Percentiles rank a stretch among this genome's conserved stretches.
phyloP scores from a whole-genome alignment of 2,888 invertebrate species.

The Sycophila texana region DNA sequence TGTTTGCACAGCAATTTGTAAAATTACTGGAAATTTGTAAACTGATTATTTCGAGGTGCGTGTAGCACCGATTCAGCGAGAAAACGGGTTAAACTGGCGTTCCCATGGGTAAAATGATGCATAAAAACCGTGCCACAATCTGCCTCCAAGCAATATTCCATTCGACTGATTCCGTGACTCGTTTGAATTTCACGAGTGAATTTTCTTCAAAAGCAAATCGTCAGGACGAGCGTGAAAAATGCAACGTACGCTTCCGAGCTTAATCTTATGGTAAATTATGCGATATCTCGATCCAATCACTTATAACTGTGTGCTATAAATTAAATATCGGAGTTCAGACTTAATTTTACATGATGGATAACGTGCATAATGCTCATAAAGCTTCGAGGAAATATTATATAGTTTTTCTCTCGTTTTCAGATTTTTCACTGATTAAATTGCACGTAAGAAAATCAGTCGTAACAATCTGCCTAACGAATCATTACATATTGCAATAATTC shows the following conservation, averaged over 20 bases:
- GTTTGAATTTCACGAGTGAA: constrained; percentile 27
- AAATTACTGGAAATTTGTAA: not conserved
- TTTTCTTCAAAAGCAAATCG: constrained; percentile 8
- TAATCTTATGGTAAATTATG: constrained; percentile 28
- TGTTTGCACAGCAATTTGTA: constrained; percentile 29
- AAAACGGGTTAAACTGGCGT: constrained; percentile 10
- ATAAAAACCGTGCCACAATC: constrained; percentile 31
- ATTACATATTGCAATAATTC: no score
- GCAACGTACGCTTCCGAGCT: not conserved
- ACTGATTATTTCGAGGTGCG: not conserved
- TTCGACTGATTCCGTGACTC: not conserved
- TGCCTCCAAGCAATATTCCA: constrained; percentile 11
- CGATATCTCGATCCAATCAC: not conserved
- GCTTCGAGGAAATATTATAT: no score
- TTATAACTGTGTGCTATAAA: not conserved
- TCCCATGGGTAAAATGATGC: constrained; percentile 20
- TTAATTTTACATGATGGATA: no score
- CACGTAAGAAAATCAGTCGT: no score
- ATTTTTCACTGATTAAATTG: no score
- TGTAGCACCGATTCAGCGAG: not conserved
- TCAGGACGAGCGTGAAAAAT: not conserved
- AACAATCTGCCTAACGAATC: no score
- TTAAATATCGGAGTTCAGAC: no score
- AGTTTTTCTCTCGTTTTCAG: no score
- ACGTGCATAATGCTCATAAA: no score